phyloP scores from a whole-genome alignment of 23 tunicate species.

The Halocynthia roretzi region DNA sequence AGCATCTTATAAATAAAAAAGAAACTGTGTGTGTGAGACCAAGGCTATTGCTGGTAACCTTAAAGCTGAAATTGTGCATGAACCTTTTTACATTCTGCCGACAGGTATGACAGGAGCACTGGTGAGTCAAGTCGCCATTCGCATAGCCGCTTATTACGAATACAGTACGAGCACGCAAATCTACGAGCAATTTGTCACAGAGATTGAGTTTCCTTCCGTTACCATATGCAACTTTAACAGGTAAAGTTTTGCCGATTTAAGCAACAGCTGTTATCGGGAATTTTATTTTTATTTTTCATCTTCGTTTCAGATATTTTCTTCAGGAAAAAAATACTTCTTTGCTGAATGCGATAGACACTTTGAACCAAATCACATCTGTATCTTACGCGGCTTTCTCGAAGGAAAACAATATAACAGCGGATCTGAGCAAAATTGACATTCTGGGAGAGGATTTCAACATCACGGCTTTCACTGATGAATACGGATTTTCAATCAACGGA shows the following conservation, averaged over 20 bases:
- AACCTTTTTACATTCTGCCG: no score
- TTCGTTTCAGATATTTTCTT: no score
- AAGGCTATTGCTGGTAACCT: no score
- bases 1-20: no score
- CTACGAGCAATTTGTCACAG: constrained; percentile 25
- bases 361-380: background rate
- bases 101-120: no score
- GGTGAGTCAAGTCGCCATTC: no score
- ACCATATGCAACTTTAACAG: constrained; percentile 64
- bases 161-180: constrained; percentile 27
- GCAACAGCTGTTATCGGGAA: no score
- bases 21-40: no score
- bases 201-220: constrained; percentile 41
- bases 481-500: background rate
- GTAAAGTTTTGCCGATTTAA: background rate
- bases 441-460: constrained; percentile 1
- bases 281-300: no score
- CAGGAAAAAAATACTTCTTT: no score
- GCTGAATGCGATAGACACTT: background rate
- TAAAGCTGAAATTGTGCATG: no score
- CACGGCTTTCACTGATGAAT: background rate
- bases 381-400: background rate
- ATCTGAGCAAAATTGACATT: background rate
- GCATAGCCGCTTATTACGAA: no score
- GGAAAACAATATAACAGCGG: background rate